Conservation (phyloP, 2,113 vertebrate genomes). For the Sinocyclocheilus anshuiensis region DNA sequence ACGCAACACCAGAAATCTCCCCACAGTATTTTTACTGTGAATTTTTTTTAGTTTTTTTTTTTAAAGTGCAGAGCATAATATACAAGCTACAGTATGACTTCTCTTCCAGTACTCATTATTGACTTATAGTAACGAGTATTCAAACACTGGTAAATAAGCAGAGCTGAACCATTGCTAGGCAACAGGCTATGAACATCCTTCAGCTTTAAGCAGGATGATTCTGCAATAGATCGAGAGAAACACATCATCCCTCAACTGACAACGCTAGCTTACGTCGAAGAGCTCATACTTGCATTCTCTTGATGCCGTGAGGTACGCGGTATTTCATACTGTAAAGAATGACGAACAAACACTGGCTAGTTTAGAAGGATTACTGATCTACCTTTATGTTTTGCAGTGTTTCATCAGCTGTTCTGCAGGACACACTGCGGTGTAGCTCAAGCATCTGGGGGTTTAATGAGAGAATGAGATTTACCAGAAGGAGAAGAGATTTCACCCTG, state of each 20-base stretch:
- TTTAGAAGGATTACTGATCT: neutral
- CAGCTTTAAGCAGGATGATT: slow-evolving; percentile 24
- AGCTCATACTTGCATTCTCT: too few relatives aligned
- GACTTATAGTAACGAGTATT: neutral
- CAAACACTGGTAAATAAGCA: neutral
- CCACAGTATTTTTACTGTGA: neutral
- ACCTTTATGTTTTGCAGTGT: neutral
- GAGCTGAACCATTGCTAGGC: slow-evolving; percentile 27
- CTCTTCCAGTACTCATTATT: neutral
- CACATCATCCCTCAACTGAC: neutral
- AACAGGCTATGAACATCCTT: slow-evolving; percentile 16
- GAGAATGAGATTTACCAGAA: neutral
- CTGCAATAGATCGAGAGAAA: neutral
- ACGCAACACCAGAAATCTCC: too few relatives aligned
- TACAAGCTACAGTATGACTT: neutral
- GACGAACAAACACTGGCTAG: neutral
- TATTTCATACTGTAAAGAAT: neutral
- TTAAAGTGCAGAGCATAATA: neutral
- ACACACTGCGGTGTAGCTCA: neutral
- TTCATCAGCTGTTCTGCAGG: neutral
- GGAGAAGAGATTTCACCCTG: neutral
- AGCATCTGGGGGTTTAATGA: neutral
- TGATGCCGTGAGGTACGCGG: too few relatives aligned
- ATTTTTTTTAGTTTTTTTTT: too few relatives aligned
- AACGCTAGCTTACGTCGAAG: too few relatives aligned